A percentile compares a stretch with the other conserved stretches of the same genome.
Conservation (phyloP, 2,888 invertebrate genomes). For the Iselma pallidipennis region DNA sequence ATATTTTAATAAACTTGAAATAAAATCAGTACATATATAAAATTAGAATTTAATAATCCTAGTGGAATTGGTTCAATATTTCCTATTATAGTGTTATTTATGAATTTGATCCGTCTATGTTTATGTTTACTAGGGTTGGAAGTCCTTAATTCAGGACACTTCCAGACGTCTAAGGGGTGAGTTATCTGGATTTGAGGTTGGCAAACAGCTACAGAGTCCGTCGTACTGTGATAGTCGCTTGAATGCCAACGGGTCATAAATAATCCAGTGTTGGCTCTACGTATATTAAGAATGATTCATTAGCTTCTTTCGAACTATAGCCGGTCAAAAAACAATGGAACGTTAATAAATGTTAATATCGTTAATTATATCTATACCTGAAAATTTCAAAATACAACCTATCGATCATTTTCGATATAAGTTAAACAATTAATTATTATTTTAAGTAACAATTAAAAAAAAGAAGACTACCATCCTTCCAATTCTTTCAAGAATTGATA, state of each 20-base stretch:
- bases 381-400: conserved; percentile 14
- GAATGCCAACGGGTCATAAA: conserved; percentile 28
- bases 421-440: background rate
- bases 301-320: conserved; percentile 22
- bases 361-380: conserved; percentile 25
- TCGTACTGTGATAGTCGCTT: conserved; percentile 25
- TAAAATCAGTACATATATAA: no score
- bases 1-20: no score
- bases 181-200: conserved; percentile 27
- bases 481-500: no score
- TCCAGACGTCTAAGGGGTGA: conserved; percentile 20
- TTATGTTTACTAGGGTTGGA: conserved; percentile 24
- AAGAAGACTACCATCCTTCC: no score
- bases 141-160: conserved; percentile 27
- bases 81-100: background rate
- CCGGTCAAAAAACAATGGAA: conserved; percentile 20
- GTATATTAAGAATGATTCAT: conserved; percentile 29
- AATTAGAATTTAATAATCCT: no score
- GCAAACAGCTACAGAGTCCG: conserved; percentile 27
- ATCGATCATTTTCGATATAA: conserved; percentile 27
- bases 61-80: background rate
- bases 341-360: conserved; percentile 27
- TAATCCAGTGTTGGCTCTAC: conserved; percentile 25
- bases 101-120: conserved; percentile 23
- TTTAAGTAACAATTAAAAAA: background rate